Evolutionary conservation across 2,888 invertebrate genomes (phyloP).

Genomic region (Drosophila setosimentum): DNA sequence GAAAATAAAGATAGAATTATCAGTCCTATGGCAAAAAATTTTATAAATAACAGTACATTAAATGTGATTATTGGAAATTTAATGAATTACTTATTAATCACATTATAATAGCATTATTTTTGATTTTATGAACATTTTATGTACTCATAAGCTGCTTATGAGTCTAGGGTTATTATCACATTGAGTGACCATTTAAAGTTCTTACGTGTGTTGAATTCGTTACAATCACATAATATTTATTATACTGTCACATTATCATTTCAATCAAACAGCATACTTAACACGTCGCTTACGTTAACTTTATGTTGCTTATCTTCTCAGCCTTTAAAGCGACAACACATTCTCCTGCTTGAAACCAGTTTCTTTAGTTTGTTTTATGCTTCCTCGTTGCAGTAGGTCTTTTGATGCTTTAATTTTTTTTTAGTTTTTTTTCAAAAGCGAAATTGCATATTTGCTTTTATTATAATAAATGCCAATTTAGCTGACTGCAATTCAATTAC

Average conservation of each 20-base stretch:
- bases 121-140: conserved; percentile 7
- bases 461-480: conserved; percentile 80
- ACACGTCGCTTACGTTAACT: conserved; percentile 12
- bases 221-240: not conserved
- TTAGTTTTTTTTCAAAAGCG: conserved; percentile 48
- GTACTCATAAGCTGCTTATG: conserved; percentile 31
- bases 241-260: conserved; percentile 19
- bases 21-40: not conserved
- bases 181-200: not conserved
- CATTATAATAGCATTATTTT: conserved; percentile 25
- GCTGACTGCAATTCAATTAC: conserved; percentile 79
- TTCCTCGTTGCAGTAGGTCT: conserved; percentile 38
- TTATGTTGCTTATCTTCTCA: conserved; percentile 26
- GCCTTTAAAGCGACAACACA: conserved; percentile 8
- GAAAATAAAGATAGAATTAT: not conserved
- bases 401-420: conserved; percentile 11
- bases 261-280: conserved; percentile 26
- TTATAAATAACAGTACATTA: not conserved
- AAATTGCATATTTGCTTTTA: conserved; percentile 81
- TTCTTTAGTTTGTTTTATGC: conserved; percentile 15
- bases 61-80: conserved; percentile 18
- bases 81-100: conserved; percentile 9
- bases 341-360: conserved; percentile 35
- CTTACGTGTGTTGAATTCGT: not conserved
- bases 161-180: conserved; percentile 2